Percentiles rank a stretch among this genome's conserved stretches.
Conservation (phyloP, 2,888 invertebrate species). For the Hedychridium roseum region DNA sequence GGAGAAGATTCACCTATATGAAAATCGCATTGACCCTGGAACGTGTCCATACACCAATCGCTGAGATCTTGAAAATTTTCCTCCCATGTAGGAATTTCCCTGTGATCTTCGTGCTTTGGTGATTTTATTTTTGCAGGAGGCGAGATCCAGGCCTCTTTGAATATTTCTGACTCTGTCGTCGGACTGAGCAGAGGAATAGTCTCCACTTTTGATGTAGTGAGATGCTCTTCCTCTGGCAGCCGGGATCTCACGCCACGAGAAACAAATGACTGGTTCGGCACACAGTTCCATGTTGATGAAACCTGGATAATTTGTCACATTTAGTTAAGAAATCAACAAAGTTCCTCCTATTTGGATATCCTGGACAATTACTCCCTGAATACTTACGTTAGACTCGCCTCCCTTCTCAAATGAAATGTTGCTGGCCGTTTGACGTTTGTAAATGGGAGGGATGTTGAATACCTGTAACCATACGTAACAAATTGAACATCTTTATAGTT, state of each 20-base stretch:
- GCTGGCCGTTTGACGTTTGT: conserved; percentile 59
- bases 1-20: conserved; percentile 58
- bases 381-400: conserved; percentile 56
- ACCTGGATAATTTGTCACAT: conserved; percentile 24
- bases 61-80: conserved; percentile 78
- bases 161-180: conserved; percentile 45
- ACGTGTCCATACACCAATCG: conserved; percentile 66
- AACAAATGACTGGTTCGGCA: conserved; percentile 50
- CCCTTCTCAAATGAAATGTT: conserved; percentile 61
- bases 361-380: conserved; percentile 36
- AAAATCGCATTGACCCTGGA: conserved; percentile 56
- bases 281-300: conserved; percentile 52
- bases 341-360: background rate
- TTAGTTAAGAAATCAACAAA: background rate
- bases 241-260: conserved; percentile 61
- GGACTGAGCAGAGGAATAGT: conserved; percentile 48
- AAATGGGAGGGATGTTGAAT: conserved; percentile 60
- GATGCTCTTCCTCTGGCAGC: conserved; percentile 36
- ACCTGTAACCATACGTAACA: too few species aligned
- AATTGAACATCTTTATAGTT: too few species aligned
- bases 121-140: conserved; percentile 23
- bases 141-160: conserved; percentile 39
- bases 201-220: conserved; percentile 36
- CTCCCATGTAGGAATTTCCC: conserved; percentile 54
- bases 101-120: conserved; percentile 31